Evolutionary conservation across 2,113 vertebrate species (phyloP), one percentile per base, ranked within the genome.

Genomic region (Proteles cristata): DNA sequence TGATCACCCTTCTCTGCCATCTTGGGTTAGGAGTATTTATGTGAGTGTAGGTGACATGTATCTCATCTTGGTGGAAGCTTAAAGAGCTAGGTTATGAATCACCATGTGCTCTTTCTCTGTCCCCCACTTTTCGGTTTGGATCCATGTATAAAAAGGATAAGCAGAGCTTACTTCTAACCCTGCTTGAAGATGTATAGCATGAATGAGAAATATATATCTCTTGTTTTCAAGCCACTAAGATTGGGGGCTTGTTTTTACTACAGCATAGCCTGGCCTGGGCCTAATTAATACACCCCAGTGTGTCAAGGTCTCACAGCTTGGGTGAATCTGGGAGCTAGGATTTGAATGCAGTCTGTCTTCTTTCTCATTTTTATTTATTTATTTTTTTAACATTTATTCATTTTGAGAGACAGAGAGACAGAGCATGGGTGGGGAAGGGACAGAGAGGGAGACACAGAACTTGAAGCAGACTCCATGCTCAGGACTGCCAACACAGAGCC

Each of bases 101-200:
- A 48, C 26, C 0, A 0, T 35, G 31, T 31, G 35, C 3, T n/a
- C 33, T 28, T 45, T 17, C 23, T 45, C 21, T 71, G 26, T 4
- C 11, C 58, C 71, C 53, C 74, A 11, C 26, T 71, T 92, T 19
- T 95, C 55, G 55, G 19, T 68, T 90, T 43, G 33, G 53, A 28
- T 65, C 80, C 43, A 39, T 5, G 1, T 79, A 7, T 61, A 65
- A 74, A 73, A 45, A 89, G 11, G 35, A 82, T 58, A 53, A 71
- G 33, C 33, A n/a, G 31, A 93, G 26, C 35, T 7, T 35, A 25
- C 23, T 71, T 94, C 53, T 84, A 65, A 45, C 23, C 28, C 12
- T 35, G 6, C 28, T 35, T 1, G 0, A 48, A 28, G 68, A 19
- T 17, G 17, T 77, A 35, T 4, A 88, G 39, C 5, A 16, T 26